phyloP scores from a whole-genome alignment of 2,797 vertebrate species.

The Zenarchopterus dispar region DNA sequence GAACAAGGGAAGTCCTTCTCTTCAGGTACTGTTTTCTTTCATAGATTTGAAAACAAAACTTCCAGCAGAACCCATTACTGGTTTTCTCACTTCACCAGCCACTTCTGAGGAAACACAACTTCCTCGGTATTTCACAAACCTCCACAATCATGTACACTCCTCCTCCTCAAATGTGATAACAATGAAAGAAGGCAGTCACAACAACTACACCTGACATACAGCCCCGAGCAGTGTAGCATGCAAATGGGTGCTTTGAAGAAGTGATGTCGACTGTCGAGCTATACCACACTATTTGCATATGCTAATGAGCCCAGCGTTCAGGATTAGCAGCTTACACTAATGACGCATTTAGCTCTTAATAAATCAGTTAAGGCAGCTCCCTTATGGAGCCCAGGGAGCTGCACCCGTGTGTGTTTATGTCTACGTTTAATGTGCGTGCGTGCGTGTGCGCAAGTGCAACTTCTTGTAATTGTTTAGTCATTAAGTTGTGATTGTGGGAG shows the following conservation, averaged over 20 bases:
- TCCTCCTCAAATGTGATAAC: constrained; percentile 17
- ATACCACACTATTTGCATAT: constrained; percentile 77
- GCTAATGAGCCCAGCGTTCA: constrained; percentile 80
- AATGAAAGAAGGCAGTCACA: constrained; percentile 46
- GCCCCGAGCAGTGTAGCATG: constrained; percentile 28
- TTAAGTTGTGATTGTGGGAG: constrained; percentile 47
- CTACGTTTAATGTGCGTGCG: constrained; percentile 13
- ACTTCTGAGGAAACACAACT: constrained; percentile 34
- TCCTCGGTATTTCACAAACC: constrained; percentile 21
- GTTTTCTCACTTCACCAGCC: constrained; percentile 27
- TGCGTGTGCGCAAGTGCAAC: constrained; percentile 23
- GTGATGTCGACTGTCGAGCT: constrained; percentile 45
- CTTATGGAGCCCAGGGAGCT: constrained; percentile 62
- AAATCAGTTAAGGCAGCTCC: constrained; percentile 82
- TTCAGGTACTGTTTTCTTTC: background rate
- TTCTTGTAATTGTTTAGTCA: constrained; percentile 34
- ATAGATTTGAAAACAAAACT: too few species aligned
- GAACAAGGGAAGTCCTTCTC: background rate
- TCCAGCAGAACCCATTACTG: constrained; percentile 39
- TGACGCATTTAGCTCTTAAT: constrained; percentile 84
- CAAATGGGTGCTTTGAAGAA: constrained; percentile 75
- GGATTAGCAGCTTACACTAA: constrained; percentile 84
- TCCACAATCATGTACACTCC: constrained; percentile 15
- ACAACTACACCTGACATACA: constrained; percentile 38
- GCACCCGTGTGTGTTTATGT: constrained; percentile 20